phyloP scores from a whole-genome alignment of 2,113 vertebrate species.

The Falcunculus frontatus region DNA sequence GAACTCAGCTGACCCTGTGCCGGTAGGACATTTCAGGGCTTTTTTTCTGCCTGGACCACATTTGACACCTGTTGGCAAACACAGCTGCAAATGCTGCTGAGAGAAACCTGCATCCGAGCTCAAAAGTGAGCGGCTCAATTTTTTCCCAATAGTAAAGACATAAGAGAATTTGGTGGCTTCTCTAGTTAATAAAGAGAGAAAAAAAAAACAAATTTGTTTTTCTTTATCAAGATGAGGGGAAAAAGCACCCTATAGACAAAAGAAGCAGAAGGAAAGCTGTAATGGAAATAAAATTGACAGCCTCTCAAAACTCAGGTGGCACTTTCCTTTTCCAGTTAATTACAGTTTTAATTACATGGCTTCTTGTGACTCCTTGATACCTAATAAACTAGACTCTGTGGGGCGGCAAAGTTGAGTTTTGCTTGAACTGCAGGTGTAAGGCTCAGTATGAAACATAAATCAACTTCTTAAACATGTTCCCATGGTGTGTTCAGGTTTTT shows the following conservation, averaged over 20 bases:
- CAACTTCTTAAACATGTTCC: conserved; percentile 79
- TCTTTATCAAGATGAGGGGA: background rate
- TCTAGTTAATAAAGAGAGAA: background rate
- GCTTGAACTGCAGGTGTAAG: conserved; percentile 85
- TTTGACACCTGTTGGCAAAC: conserved; percentile 43
- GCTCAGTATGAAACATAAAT: conserved; percentile 80
- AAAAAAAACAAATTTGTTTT: background rate
- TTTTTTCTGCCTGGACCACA: background rate
- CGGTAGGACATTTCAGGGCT: background rate
- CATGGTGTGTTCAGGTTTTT: conserved; percentile 74
- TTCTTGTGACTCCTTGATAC: conserved; percentile 85
- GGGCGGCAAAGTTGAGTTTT: conserved; percentile 80
- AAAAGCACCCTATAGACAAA: conserved; percentile 49
- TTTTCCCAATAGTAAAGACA: background rate
- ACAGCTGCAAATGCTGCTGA: background rate
- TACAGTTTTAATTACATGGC: conserved; percentile 83
- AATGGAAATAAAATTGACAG: conserved; percentile 84
- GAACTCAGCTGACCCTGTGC: background rate
- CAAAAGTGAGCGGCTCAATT: background rate
- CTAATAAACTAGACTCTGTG: conserved; percentile 85
- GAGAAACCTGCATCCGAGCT: background rate
- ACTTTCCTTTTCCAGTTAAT: conserved; percentile 83
- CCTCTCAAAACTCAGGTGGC: conserved; percentile 86
- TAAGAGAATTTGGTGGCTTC: background rate
- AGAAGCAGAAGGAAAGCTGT: conserved; percentile 75